phyloP scores from a whole-genome alignment of 1,140 invertebrate genomes.

The Probaryconus sp. region DNA sequence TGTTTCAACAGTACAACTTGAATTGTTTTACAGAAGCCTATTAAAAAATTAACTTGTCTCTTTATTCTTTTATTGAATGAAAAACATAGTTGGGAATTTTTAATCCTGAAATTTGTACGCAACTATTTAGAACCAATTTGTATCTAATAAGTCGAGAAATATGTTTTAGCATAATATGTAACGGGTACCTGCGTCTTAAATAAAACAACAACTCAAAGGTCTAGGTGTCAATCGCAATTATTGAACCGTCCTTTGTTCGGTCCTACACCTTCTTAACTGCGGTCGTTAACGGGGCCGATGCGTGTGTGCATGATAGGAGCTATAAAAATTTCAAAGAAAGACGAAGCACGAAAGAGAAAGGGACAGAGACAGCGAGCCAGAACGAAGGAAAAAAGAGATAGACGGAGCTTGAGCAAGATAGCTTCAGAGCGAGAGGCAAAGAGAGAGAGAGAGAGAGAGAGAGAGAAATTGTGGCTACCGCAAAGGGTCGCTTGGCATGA shows the following conservation, averaged over 20 bases:
- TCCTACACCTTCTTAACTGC: conserved; percentile 62
- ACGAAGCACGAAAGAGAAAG: conserved; percentile 5
- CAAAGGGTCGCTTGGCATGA: conserved; percentile 54
- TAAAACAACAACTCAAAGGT: conserved; percentile 47
- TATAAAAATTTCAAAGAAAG: conserved; percentile 47
- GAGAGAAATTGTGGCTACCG: conserved; percentile 49
- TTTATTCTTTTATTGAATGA: too few relatives aligned
- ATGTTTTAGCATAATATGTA: conserved; percentile 29
- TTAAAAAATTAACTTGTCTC: too few relatives aligned
- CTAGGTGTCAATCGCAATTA: conserved; percentile 57
- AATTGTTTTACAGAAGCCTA: too few relatives aligned
- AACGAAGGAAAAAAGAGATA: conserved; percentile 11
- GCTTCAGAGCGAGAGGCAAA: too few relatives aligned
- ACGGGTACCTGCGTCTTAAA: conserved; percentile 34
- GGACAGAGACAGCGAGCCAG: conserved; percentile 42
- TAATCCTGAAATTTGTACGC: too few relatives aligned
- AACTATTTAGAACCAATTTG: conserved; percentile 16
- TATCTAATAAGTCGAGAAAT: conserved; percentile 20
- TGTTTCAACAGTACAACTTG: too few relatives aligned
- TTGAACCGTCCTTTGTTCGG: conserved; percentile 51
- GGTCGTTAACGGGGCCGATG: conserved; percentile 57
- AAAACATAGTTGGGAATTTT: too few relatives aligned
- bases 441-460: conserved; percentile 11
- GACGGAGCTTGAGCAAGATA: too few relatives aligned
- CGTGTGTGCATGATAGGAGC: conserved; percentile 38